Evolutionary conservation across 1,140 invertebrate species (phyloP).

Genomic region (Neodiprion pinetum): DNA sequence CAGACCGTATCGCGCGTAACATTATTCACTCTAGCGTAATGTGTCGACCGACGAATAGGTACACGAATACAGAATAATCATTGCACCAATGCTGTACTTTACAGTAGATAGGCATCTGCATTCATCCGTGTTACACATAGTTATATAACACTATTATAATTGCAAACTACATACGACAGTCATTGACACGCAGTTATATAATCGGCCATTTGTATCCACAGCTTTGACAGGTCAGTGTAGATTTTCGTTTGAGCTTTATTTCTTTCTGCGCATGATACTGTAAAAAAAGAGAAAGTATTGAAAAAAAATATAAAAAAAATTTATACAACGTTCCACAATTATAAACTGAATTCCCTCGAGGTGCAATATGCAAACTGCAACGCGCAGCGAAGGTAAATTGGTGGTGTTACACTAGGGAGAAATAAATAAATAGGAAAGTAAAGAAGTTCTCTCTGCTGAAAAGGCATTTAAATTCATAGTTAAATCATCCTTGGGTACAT

Average conservation of each 20-base stretch:
- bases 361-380: constrained; percentile 2
- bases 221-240: no score
- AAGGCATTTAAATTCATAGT: neutral
- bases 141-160: no score
- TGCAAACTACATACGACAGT: no score
- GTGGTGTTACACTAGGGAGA: neutral
- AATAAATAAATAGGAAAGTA: neutral
- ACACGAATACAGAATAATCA: neutral
- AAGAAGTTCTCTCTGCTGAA: neutral
- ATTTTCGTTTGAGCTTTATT: no score
- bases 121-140: no score
- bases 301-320: neutral
- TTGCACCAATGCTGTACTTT: no score
- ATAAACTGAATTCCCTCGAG: neutral
- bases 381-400: neutral
- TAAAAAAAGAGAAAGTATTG: no score
- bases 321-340: neutral
- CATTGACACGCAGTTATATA: no score
- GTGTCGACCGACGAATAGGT: neutral
- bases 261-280: no score
- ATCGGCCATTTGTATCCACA: no score
- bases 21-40: constrained; percentile 5
- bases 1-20: neutral
- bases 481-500: no score
- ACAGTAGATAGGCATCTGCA: no score